Evolutionary conservation across 2,113 vertebrate genomes (phyloP).

Genomic region (Psettodes erumei): DNA sequence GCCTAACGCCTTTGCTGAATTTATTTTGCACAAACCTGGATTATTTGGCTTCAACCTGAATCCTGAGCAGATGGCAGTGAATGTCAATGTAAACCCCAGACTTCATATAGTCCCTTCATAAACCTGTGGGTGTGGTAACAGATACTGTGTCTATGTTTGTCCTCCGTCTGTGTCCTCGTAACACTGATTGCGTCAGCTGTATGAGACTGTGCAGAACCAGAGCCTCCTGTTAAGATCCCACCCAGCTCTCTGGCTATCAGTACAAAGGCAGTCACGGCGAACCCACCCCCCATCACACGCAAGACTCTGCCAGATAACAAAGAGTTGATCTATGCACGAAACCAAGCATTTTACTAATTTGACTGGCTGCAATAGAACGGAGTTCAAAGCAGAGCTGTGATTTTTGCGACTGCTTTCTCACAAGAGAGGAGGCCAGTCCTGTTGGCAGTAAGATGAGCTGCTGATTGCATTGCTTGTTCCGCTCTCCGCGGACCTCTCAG

Average conservation of each 20-base stretch:
- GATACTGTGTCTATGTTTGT: conserved; percentile 30
- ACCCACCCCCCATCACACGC: conserved; percentile 48
- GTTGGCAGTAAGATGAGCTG: conserved; percentile 68
- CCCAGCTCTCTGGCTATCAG: conserved; percentile 58
- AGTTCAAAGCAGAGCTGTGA: conserved; percentile 77
- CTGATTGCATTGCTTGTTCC: conserved; percentile 75
- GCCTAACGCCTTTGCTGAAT: neutral
- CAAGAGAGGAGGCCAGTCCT: conserved; percentile 58
- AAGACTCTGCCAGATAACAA: conserved; percentile 72
- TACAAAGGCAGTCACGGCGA: conserved; percentile 62
- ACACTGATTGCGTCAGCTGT: conserved; percentile 53
- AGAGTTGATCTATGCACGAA: conserved; percentile 68
- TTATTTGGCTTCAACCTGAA: conserved; percentile 9
- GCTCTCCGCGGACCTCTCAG: conserved; percentile 68
- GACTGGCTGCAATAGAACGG: conserved; percentile 73
- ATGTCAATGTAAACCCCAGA: conserved; percentile 1
- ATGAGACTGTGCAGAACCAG: conserved; percentile 55
- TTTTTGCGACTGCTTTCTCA: conserved; percentile 65
- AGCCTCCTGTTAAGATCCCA: conserved; percentile 53
- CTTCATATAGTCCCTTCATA: conserved; percentile 25
- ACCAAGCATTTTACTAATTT: conserved; percentile 77
- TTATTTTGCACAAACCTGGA: neutral
- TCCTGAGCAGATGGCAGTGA: neutral
- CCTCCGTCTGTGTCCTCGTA: conserved; percentile 31
- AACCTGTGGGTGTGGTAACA: conserved; percentile 20